Base-by-base conservation (phyloP, 2,888 invertebrate genomes). In the Temnothorax rugatulus region DNA sequence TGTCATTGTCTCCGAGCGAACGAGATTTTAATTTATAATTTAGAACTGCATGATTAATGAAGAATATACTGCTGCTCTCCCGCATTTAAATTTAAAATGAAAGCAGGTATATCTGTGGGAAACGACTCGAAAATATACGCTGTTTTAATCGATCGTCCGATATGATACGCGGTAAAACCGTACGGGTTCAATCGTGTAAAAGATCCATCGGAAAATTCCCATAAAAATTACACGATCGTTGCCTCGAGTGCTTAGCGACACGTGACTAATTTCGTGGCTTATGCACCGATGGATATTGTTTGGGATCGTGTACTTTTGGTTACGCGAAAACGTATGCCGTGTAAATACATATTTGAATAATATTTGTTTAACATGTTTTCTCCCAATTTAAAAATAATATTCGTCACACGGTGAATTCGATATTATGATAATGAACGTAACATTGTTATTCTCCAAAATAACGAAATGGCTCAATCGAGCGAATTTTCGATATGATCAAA, bases 221-320 rank as follows among this genome's bases (percentile, higher is more conserved):
- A 79, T 79, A 79, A 79, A 79, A 79, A 79, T 79, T 79, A 79
- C 59, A 73, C 73, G 79, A 79, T 52, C 79, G 59, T 34, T 73
- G 79, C 57, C 21, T 44, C 79, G 79, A 73, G 59, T 79, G 73
- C 41, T 73, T 79, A 71, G 73, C 71, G 79, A 79, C 79, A 79
- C 79, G 79, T 79, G 73, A 79, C 79, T 79, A 79, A 79, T 79
- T 79, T 79, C 73, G 73, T 52, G 68, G 68, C 41, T 73, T 52
- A 79, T 59, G 79, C 79, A 79, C 73, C 47, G 34, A 73, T 79
- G 59, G 73, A 47, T 47, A 79, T 73, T 47, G 47, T 59, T 71
- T 79, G 21, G 21, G 25, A 59, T 21, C 71, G 59, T 59, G 34
- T 79, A 79, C 47, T 79, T 79, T 79, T 38, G 21, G 73, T 73